These are phyloP conservation scores for Alosa sapidissima DNA, from an alignment of 2,797 vertebrate genomes.

Conservation along the genomic window DNA sequence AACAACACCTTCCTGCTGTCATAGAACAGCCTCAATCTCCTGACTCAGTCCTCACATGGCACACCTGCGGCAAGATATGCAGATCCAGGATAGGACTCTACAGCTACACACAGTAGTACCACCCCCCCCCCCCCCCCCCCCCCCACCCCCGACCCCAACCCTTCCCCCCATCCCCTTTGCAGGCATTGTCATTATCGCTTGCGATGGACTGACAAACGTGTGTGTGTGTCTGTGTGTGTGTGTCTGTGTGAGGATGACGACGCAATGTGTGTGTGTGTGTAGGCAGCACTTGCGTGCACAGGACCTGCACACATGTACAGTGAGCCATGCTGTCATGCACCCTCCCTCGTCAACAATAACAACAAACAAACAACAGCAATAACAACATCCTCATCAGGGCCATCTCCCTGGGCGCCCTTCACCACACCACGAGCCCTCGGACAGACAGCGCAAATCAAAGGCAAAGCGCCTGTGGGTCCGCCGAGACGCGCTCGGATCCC, in stretches of 20 bases:
- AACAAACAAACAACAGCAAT: background rate
- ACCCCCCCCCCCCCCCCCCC: too few relatives aligned
- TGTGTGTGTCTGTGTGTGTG: background rate
- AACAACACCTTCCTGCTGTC: too few relatives aligned
- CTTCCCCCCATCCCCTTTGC: too few relatives aligned
- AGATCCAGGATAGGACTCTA: too few relatives aligned
- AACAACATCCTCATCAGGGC: background rate
- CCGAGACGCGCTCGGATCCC: constrained; percentile 54
- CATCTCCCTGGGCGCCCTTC: constrained; percentile 3
- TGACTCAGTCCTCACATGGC: too few relatives aligned
- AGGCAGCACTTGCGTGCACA: background rate
- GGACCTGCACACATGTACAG: background rate
- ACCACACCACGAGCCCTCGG: background rate
- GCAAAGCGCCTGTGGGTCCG: constrained; percentile 19
- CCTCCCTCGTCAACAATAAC: background rate
- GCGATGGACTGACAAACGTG: too few relatives aligned
- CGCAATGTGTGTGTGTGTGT: background rate
- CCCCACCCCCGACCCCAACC: too few relatives aligned
- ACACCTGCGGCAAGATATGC: too few relatives aligned
- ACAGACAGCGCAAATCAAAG: constrained; percentile 39
- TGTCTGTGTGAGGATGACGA: background rate
- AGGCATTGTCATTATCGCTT: too few relatives aligned
- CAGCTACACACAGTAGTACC: too few relatives aligned
- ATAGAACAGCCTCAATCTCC: too few relatives aligned
- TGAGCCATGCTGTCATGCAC: background rate